These are phyloP conservation scores for Cephalopterus ornatus DNA, from an alignment of 2,113 vertebrate species.

Conservation along the genomic window DNA sequence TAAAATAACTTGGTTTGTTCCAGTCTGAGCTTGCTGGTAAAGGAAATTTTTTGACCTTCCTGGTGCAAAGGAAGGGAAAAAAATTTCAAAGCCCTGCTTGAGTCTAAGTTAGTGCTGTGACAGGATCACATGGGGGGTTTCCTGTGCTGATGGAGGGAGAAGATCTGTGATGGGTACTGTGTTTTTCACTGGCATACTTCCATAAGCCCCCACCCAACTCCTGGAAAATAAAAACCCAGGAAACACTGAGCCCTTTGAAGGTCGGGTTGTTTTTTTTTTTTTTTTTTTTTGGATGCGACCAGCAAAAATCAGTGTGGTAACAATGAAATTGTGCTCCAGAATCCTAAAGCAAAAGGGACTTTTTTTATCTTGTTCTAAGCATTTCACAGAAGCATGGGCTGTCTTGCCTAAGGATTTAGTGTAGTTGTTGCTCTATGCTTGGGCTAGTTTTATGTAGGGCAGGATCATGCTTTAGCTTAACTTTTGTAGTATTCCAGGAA, in stretches of 20 bases:
- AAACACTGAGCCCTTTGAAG: neutral
- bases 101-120: neutral
- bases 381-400: neutral
- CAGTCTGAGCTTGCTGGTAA: neutral
- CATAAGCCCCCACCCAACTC: neutral
- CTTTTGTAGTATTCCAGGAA: neutral
- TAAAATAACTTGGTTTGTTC: neutral
- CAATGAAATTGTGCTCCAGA: neutral
- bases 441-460: neutral
- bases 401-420: neutral
- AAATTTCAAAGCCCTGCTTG: neutral
- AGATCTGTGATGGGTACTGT: neutral
- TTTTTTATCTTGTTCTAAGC: neutral
- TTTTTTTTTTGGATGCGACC: neutral
- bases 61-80: neutral
- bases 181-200: neutral
- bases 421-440: neutral
- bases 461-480: neutral
- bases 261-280: fast-evolving
- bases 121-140: neutral
- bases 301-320: neutral
- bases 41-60: neutral
- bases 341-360: neutral
- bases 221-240: neutral
- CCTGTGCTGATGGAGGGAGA: neutral